A percentile compares a stretch with the other conserved stretches of the same genome.
Conservation (phyloP, 2,888 invertebrate species). For the Muscina levida region DNA sequence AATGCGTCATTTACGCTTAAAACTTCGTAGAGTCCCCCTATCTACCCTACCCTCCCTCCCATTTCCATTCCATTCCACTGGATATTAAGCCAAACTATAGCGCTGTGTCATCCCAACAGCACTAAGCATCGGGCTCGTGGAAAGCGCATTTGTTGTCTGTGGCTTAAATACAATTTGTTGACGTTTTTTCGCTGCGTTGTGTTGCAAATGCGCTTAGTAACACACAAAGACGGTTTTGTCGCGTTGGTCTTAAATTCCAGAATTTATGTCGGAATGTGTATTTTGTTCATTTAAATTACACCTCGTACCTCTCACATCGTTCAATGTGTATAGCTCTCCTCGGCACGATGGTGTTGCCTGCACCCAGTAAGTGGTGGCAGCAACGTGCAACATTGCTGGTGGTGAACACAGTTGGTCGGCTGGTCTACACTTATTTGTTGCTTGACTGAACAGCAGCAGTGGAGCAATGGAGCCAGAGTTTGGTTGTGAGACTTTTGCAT, state of each 20-base stretch:
- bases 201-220: conserved; percentile 12
- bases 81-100: too few species aligned
- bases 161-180: conserved; percentile 21
- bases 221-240: conserved; percentile 14
- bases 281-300: conserved; percentile 14
- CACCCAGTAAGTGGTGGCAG: not conserved
- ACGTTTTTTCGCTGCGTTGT: not conserved
- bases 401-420: conserved; percentile 17
- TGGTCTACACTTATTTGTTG: conserved; percentile 17
- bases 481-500: conserved; percentile 10
- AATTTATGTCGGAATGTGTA: conserved; percentile 16
- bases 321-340: not conserved
- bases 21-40: too few species aligned
- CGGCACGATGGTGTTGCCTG: not conserved
- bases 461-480: not conserved
- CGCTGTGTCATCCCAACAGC: too few species aligned
- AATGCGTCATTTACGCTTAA: too few species aligned
- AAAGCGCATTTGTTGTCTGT: conserved; percentile 4
- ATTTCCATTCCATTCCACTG: too few species aligned
- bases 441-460: not conserved
- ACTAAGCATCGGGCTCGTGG: too few species aligned
- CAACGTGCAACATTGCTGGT: not conserved
- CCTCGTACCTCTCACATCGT: not conserved
- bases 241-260: conserved; percentile 14
- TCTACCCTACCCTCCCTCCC: too few species aligned